These are phyloP conservation scores for Daboia siamensis DNA, from an alignment of 2,113 vertebrate species.

Conservation along the genomic window DNA sequence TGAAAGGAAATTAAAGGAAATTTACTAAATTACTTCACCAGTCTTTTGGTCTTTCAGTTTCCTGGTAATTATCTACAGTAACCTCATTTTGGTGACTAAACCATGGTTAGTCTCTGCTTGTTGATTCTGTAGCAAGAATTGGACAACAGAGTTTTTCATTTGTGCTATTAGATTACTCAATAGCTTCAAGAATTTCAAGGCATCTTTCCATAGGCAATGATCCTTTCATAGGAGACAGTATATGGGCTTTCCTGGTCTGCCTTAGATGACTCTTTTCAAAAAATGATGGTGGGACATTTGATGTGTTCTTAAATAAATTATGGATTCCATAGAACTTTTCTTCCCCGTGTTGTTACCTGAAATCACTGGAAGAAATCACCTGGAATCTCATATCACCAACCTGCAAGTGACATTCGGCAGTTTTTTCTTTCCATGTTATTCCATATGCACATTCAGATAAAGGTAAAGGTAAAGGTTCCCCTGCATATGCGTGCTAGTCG, in stretches of 20 bases:
- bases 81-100: not conserved
- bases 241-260: not conserved
- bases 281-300: not conserved
- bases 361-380: not conserved
- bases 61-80: not conserved
- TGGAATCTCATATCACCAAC: not conserved
- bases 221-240: not conserved
- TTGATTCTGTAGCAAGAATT: not conserved
- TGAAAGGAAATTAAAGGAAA: no score
- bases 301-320: not conserved
- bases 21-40: conserved; percentile 22
- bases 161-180: not conserved
- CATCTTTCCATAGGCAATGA: not conserved
- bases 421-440: not conserved
- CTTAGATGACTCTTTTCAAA: not conserved
- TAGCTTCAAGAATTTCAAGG: not conserved
- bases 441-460: not conserved
- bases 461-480: no score
- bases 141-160: not conserved
- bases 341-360: not conserved
- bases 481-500: no score
- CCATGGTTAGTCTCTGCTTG: not conserved
- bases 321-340: not conserved
- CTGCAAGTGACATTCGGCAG: no score
- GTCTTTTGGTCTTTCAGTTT: not conserved